phyloP scores from a whole-genome alignment of 2,113 vertebrate genomes.

The Ophiodon elongatus region DNA sequence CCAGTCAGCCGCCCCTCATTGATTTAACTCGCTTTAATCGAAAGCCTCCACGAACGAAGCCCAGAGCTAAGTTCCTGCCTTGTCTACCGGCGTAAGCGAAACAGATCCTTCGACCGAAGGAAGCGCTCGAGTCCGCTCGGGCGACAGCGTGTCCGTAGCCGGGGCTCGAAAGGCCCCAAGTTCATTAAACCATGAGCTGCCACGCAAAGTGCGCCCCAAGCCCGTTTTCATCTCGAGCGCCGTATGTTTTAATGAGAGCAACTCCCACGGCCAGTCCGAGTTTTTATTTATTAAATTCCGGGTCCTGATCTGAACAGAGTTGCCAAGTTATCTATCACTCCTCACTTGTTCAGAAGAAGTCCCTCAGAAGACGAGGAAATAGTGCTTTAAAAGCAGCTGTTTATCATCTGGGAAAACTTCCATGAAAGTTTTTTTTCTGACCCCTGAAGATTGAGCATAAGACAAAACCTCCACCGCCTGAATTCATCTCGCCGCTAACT shows the following conservation, averaged over 20 bases:
- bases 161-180: conserved; percentile 34
- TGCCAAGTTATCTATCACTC: conserved; percentile 62
- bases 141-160: conserved; percentile 38
- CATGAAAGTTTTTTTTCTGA: conserved; percentile 46
- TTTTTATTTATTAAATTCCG: conserved; percentile 67
- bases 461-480: conserved; percentile 30
- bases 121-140: conserved; percentile 33
- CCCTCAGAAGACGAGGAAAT: conserved; percentile 34
- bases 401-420: conserved; percentile 55
- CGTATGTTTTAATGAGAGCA: conserved; percentile 50
- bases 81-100: conserved; percentile 36
- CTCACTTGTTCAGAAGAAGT: conserved; percentile 41
- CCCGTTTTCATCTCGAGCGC: conserved; percentile 29
- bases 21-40: conserved; percentile 59
- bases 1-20: conserved; percentile 32
- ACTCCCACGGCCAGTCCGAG: conserved; percentile 27
- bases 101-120: conserved; percentile 46
- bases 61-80: conserved; percentile 30
- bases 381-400: conserved; percentile 50
- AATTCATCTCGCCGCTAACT: conserved; percentile 41
- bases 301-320: conserved; percentile 46
- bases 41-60: conserved; percentile 50
- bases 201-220: conserved; percentile 36
- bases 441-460: conserved; percentile 29
- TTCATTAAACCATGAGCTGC: conserved; percentile 52